phyloP scores from a whole-genome alignment of 2,113 vertebrate species.

The Sphyrna mokarran region DNA sequence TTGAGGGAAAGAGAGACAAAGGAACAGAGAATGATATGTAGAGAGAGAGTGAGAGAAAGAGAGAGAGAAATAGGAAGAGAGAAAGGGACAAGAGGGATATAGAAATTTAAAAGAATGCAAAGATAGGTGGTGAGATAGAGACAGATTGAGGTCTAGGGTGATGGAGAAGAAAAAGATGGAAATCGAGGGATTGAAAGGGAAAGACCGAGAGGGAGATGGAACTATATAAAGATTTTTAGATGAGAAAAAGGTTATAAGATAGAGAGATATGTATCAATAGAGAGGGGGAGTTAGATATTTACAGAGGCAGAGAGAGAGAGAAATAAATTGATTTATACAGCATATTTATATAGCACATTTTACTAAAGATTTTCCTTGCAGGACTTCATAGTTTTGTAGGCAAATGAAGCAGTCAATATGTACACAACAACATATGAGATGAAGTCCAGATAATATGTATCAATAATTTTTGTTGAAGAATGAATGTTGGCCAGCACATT shows the following conservation, averaged over 20 bases:
- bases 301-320: too few species aligned
- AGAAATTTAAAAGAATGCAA: background rate
- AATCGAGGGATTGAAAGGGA: too few species aligned
- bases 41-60: too few species aligned
- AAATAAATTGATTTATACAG: background rate
- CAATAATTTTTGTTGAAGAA: background rate
- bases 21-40: background rate
- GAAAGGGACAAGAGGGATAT: background rate
- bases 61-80: background rate
- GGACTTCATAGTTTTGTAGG: background rate
- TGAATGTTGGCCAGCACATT: background rate
- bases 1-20: background rate
- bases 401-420: background rate
- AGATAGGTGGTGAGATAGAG: background rate
- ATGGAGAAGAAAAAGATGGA: too few species aligned
- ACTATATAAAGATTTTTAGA: too few species aligned
- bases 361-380: background rate
- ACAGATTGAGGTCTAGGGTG: too few species aligned
- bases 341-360: background rate
- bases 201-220: too few species aligned
- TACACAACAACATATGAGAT: background rate
- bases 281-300: background rate
- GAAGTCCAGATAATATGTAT: background rate
- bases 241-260: too few species aligned
- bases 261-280: too few species aligned